Conservation (phyloP, 37 sponge, comb jelly and placozoan species). For the Geodia barretti region DNA sequence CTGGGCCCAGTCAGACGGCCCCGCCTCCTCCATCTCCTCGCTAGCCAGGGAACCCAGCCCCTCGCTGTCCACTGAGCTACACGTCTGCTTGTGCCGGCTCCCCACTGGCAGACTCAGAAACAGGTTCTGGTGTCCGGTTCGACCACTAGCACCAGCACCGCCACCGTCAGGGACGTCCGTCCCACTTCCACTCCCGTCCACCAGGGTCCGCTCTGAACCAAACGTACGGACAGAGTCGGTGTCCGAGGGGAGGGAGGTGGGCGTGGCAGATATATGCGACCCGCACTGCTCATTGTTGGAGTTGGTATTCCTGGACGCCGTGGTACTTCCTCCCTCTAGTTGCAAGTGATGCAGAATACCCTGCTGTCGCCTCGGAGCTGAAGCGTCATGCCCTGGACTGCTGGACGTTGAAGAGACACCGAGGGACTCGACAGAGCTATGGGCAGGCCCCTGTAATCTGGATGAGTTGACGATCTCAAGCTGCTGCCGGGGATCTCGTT, state of each 20-base stretch:
- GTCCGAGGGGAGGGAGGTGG: neutral
- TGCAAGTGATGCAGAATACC: neutral
- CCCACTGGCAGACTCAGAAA: neutral
- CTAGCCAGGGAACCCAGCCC: constrained; percentile 13
- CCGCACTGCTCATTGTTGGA: neutral
- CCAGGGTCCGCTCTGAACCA: neutral
- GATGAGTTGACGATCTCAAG: neutral
- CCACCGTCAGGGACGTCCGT: too few species aligned
- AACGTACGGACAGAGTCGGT: neutral
- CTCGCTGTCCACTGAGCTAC: constrained; percentile 40
- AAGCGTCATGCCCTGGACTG: neutral
- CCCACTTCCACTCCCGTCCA: neutral
- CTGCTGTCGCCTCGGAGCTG: neutral
- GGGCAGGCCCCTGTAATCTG: too few species aligned
- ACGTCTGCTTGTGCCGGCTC: constrained; percentile 25
- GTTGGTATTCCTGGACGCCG: neutral
- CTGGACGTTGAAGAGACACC: neutral
- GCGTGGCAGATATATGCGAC: neutral
- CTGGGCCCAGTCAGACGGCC: constrained; percentile 23
- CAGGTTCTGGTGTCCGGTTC: neutral
- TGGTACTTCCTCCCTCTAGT: too few species aligned
- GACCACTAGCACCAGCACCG: neutral
- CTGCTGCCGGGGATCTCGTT: neutral
- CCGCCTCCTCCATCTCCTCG: constrained; percentile 27
- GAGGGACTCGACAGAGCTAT: neutral